A percentile compares a stretch with the other conserved stretches of the same genome.
Evolutionary conservation across 2,113 vertebrate genomes (phyloP).

Genomic region (Colius striatus): DNA sequence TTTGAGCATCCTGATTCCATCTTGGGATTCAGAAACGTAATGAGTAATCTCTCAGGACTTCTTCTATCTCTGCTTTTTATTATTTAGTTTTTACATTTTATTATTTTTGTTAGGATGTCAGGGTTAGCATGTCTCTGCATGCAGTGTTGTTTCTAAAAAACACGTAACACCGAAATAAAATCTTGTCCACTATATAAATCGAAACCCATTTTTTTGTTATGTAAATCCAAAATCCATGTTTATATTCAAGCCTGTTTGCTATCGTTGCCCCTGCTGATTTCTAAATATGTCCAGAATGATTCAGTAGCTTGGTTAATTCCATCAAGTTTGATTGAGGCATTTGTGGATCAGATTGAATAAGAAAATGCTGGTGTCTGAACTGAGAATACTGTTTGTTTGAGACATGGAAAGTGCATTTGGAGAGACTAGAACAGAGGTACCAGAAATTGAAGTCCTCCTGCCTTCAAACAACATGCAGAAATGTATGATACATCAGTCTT

Average conservation of each 20-base stretch:
- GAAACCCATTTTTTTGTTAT: not conserved
- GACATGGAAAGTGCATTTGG: not conserved
- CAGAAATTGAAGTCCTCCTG: not conserved
- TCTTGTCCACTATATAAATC: not conserved
- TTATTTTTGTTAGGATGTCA: not conserved
- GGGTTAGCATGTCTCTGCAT: not conserved
- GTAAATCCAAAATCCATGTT: not conserved
- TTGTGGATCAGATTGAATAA: not conserved
- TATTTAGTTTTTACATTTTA: not conserved
- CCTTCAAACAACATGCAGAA: not conserved
- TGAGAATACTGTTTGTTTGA: not conserved
- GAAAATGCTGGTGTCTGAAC: not conserved
- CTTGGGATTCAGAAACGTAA: not conserved
- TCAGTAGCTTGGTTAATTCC: not conserved
- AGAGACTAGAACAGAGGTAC: not conserved
- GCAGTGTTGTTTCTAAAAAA: not conserved
- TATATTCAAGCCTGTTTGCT: not conserved
- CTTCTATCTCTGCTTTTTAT: not conserved
- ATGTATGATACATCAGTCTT: not conserved
- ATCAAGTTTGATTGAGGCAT: not conserved
- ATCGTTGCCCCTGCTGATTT: not conserved
- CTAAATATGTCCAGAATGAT: not conserved
- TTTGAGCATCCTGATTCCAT: not conserved
- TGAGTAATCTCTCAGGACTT: not conserved
- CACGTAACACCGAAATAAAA: not conserved